These are phyloP conservation scores for Beris morrisii DNA, from an alignment of 2,888 invertebrate genomes.

Conservation along the genomic window DNA sequence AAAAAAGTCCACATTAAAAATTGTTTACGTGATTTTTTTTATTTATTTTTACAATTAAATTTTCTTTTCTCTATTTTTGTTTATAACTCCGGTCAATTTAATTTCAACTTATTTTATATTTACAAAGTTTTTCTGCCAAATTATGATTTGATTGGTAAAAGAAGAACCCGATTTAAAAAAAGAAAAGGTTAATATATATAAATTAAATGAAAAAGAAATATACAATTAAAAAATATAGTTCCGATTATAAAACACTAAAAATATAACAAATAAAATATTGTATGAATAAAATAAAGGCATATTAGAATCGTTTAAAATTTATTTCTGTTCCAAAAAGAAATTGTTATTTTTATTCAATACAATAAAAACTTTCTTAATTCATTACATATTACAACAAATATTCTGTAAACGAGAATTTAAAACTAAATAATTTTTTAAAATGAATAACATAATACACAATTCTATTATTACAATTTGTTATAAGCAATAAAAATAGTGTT, in stretches of 20 bases:
- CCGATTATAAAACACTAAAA: background rate
- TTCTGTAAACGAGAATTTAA: slow-evolving; percentile 16
- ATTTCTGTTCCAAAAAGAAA: slow-evolving; percentile 1
- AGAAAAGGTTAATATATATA: no score
- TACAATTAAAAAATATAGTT: no score
- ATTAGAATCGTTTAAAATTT: background rate
- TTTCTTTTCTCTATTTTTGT: no score
- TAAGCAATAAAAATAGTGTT: slow-evolving; percentile 24
- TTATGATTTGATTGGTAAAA: no score
- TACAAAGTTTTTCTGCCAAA: no score
- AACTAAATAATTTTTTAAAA: slow-evolving; percentile 6
- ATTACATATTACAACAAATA: slow-evolving; percentile 15
- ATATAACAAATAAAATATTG: background rate
- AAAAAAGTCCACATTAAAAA: no score
- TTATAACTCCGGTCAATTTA: no score
- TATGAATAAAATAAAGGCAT: background rate
- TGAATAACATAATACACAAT: slow-evolving; percentile 20
- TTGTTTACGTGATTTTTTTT: no score
- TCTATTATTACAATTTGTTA: slow-evolving; percentile 7
- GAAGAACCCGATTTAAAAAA: no score
- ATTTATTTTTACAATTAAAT: no score
- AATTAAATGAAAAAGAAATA: no score
- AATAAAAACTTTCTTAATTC: slow-evolving; percentile 8
- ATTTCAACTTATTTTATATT: no score
- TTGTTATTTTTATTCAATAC: slow-evolving; percentile 1